Evolutionary conservation across 2,113 vertebrate genomes (phyloP), one percentile per base, ranked within the genome.

Genomic region (Salvelinus namaycush): DNA sequence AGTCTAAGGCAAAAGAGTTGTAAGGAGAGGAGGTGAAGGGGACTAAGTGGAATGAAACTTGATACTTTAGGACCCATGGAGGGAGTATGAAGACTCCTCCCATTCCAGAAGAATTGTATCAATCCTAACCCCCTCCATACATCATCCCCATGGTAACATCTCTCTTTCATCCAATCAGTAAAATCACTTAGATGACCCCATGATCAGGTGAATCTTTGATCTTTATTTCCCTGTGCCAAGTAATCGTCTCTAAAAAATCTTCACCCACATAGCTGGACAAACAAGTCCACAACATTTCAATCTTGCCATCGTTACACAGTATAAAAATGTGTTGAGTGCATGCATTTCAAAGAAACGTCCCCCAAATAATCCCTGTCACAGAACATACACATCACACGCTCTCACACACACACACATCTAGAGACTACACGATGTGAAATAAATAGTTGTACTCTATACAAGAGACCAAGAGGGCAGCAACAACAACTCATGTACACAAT

Each of bases 371-470:
- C 31, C 54, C 70, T 68, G 22, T 31, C 67, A 54, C 60, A 29
- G 51, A 69, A 31, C 49, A 44, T 24, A 62, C 39, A 44, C 9
- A 44, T 44, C 39, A 44, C 39, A 44, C 9, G 2, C 39, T 9
- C 39, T 39, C 71, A 62, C 54, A 69, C 44, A 57, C 16, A 79
- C 68, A 60, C 49, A 80, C 74, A 44, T 44, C 39, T 44, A 44
- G 72, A 72, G 74, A 70, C 60, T 76, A 81, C 70, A 49, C 26
- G 39, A 76, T 79, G 72, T 16, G 62, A 90, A 91, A 92, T 90
- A 92, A 92, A 92, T 90, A 91, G 54, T 39, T 78, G 75, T 89
- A 88, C 48, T 78, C 73, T 89, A 88, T 88, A 86, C 82, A 91
- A 75, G 66, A 68, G 59, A 74, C 60, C 54, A 71, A 57, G 31